Evolutionary conservation across 2,113 vertebrate genomes (phyloP).

Genomic region (Athene cunicularia): DNA sequence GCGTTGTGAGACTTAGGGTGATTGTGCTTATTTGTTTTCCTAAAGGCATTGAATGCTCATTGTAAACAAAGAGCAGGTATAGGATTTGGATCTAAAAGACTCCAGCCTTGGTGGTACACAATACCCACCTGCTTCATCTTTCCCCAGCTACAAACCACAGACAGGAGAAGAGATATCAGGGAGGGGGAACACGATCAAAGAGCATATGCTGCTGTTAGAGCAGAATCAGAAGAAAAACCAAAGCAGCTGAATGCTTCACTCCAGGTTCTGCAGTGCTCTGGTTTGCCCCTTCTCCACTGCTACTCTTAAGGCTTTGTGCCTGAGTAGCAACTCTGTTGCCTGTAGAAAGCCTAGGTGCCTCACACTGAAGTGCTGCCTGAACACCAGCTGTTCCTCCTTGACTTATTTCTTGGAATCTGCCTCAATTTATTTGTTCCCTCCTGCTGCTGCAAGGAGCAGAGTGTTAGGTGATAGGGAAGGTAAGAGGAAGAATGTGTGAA

Average conservation of each 20-base stretch:
- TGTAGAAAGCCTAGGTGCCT: not conserved
- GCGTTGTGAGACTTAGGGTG: not conserved
- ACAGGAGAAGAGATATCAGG: not conserved
- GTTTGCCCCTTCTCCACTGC: not conserved
- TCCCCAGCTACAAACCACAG: not conserved
- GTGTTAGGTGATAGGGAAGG: not conserved
- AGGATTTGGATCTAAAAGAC: not conserved
- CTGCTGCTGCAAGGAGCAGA: not conserved
- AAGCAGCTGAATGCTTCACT: not conserved
- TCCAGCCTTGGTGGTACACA: not conserved
- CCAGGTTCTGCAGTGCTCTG: not conserved
- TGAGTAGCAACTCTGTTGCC: not conserved
- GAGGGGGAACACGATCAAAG: not conserved
- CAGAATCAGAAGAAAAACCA: fast-evolving
- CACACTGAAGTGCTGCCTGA: not conserved
- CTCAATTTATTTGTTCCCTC: not conserved
- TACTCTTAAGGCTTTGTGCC: not conserved
- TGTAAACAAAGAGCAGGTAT: not conserved
- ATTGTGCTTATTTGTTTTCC: not conserved
- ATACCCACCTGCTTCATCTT: not conserved
- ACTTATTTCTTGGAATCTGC: not conserved
- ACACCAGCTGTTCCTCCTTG: not conserved
- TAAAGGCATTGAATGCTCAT: not conserved
- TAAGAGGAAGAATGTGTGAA: not conserved
- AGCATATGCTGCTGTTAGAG: not conserved